Conservation (phyloP, 1,140 invertebrate species). For the Eciton burchellii region DNA sequence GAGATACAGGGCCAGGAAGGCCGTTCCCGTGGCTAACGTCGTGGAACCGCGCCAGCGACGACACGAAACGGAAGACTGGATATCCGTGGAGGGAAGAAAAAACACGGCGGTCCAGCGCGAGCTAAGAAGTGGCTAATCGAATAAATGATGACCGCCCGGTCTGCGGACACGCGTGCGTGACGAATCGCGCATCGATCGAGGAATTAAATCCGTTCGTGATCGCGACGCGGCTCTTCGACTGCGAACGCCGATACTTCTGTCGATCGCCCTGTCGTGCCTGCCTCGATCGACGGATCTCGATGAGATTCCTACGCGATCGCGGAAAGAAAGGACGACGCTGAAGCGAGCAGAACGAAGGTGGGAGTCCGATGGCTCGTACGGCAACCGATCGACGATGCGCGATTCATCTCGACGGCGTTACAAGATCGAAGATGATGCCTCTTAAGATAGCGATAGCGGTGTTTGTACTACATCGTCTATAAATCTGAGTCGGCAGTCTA, state of each 20-base stretch:
- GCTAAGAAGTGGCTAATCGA: conserved; percentile 64
- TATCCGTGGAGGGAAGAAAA: conserved; percentile 40
- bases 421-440: conserved; percentile 63
- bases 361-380: conserved; percentile 5
- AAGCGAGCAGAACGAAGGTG: neutral
- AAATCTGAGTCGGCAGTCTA: conserved; percentile 67
- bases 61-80: conserved; percentile 56
- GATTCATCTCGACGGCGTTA: conserved; percentile 23
- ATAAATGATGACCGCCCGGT: conserved; percentile 70
- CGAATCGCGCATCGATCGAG: conserved; percentile 55
- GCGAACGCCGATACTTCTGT: conserved; percentile 24
- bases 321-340: neutral
- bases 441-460: conserved; percentile 43
- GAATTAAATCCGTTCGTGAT: conserved; percentile 62
- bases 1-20: conserved; percentile 55
- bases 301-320: neutral
- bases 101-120: neutral
- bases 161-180: conserved; percentile 41
- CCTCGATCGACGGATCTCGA: conserved; percentile 20
- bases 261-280: conserved; percentile 6
- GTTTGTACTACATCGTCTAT: conserved; percentile 71
- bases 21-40: conserved; percentile 65
- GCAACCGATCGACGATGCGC: conserved; percentile 17
- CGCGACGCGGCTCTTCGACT: neutral
- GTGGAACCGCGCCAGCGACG: conserved; percentile 64